A percentile compares a stretch with the other conserved stretches of the same genome.
Evolutionary conservation across 2,113 vertebrate species (phyloP).

Genomic region (Excalfactoria chinensis): DNA sequence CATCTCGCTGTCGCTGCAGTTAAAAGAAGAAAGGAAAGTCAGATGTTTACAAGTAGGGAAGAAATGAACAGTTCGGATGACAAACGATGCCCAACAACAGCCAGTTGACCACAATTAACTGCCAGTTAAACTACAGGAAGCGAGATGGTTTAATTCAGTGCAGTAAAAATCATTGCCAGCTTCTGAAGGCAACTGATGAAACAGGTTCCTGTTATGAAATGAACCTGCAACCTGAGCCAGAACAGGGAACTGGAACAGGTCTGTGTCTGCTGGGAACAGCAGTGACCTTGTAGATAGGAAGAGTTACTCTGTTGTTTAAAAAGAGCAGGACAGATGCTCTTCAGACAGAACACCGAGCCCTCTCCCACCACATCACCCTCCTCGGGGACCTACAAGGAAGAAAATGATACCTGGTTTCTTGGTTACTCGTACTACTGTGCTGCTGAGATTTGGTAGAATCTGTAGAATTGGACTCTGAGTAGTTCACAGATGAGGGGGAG

Average conservation of each 20-base stretch:
- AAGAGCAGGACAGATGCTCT: not conserved
- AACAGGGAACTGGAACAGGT: not conserved
- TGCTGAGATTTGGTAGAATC: constrained; percentile 98
- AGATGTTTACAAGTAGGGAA: not conserved
- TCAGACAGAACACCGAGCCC: not conserved
- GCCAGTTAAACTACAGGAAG: not conserved
- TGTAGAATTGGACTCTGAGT: constrained; percentile 97
- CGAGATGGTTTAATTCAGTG: not conserved
- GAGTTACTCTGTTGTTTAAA: not conserved
- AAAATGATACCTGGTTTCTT: constrained; percentile 91
- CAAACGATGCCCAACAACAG: not conserved
- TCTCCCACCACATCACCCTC: not conserved
- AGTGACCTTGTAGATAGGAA: not conserved
- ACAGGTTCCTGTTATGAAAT: not conserved
- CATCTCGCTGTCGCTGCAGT: constrained; percentile 94
- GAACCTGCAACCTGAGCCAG: not conserved
- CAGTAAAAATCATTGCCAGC: not conserved
- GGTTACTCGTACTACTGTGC: constrained; percentile 95
- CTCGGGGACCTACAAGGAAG: not conserved
- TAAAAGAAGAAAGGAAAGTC: not conserved
- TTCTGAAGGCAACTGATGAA: not conserved
- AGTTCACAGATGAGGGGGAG: constrained; percentile 96
- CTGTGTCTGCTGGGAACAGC: not conserved
- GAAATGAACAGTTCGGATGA: not conserved
- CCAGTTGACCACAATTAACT: not conserved